Conservation (phyloP, 2,797 vertebrate genomes). For the Mus caroli region DNA sequence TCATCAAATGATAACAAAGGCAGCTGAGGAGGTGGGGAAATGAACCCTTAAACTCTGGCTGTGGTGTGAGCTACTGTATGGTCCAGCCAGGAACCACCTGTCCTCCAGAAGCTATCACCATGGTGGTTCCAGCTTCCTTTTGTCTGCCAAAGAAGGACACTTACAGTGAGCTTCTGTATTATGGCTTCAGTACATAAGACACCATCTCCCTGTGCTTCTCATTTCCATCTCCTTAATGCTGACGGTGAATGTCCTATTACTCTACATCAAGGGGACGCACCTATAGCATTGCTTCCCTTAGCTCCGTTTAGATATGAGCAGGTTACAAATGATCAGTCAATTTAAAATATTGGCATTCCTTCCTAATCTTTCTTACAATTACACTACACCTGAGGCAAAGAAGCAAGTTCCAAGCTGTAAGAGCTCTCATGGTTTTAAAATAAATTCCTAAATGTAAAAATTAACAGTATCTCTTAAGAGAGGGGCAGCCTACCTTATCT, state of each 20-base stretch:
- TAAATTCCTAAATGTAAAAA: slow-evolving; percentile 60
- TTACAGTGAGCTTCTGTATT: not conserved
- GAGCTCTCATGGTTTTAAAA: slow-evolving; percentile 46
- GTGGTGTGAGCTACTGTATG: not conserved
- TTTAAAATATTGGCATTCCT: slow-evolving; percentile 44
- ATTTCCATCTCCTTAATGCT: not conserved
- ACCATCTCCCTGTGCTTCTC: not conserved
- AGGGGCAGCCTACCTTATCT: slow-evolving; percentile 5
- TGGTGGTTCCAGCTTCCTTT: not conserved
- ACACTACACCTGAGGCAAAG: not conserved
- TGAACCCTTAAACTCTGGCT: not conserved
- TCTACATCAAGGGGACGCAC: not conserved
- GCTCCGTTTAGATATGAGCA: slow-evolving; percentile 37
- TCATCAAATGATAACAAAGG: not conserved
- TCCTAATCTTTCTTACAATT: slow-evolving; percentile 44
- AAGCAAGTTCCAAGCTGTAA: not conserved
- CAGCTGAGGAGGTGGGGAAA: not conserved
- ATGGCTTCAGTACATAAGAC: not conserved
- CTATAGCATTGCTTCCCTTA: slow-evolving; percentile 23
- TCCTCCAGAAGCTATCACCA: slow-evolving; percentile 12
- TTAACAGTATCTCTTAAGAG: slow-evolving; percentile 55
- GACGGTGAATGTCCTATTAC: not conserved
- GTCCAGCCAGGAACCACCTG: not conserved
- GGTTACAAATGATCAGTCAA: slow-evolving; percentile 50
- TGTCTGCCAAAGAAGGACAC: not conserved